Conservation (phyloP, 2,113 vertebrate genomes). For the Muntiacus muntjak region DNA sequence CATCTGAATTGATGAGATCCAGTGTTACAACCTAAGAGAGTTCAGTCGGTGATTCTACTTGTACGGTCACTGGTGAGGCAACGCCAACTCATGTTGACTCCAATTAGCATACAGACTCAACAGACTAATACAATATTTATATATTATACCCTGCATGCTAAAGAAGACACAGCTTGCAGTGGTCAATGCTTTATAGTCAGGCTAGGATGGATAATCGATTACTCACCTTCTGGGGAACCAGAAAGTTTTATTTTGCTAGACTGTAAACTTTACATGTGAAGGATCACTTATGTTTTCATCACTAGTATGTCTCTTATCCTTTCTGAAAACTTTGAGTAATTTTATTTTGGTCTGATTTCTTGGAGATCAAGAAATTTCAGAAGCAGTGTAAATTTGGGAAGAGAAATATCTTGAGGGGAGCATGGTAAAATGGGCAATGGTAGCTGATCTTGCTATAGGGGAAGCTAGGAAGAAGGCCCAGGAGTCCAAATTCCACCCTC, state of each 20-base stretch:
- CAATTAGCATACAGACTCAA: not conserved
- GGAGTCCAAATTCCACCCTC: not conserved
- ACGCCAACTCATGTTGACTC: not conserved
- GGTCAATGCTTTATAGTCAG: not conserved
- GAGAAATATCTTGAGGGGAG: not conserved
- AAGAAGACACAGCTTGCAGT: not conserved
- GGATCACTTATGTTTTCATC: not conserved
- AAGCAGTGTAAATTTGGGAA: not conserved
- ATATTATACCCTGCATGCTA: not conserved
- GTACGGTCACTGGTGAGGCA: not conserved
- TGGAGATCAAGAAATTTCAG: not conserved
- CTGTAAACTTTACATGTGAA: not conserved
- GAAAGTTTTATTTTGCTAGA: not conserved
- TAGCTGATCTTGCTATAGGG: not conserved
- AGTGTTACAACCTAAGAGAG: not conserved
- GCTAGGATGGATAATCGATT: not conserved
- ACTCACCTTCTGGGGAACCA: not conserved
- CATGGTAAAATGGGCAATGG: not conserved
- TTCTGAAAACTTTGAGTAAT: not conserved
- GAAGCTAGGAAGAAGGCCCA: not conserved
- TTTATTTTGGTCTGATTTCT: not conserved
- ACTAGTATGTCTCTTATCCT: not conserved
- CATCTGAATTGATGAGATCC: not conserved
- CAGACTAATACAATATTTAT: not conserved
- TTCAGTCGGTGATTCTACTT: not conserved